Conservation (phyloP, 2,797 vertebrate genomes). For the Myotis planiceps region DNA sequence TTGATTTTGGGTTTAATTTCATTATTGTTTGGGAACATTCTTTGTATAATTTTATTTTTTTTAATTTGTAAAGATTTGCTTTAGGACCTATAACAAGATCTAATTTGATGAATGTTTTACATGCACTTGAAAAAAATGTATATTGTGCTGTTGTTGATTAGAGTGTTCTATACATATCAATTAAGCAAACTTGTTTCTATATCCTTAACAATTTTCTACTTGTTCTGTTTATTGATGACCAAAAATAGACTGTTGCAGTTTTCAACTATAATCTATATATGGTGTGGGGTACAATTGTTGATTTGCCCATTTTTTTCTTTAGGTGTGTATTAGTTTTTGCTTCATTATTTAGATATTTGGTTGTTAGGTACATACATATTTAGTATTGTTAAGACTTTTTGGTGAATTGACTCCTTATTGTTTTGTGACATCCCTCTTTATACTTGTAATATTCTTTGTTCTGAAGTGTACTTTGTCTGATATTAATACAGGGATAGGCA, state of each 20-base stretch:
- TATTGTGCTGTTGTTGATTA: background rate
- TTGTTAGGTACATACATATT: background rate
- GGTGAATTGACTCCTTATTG: background rate
- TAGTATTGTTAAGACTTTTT: background rate
- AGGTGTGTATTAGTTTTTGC: background rate
- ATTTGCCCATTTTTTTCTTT: background rate
- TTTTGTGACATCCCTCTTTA: background rate
- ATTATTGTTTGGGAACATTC: conserved; percentile 34
- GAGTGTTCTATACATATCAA: background rate
- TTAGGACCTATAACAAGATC: background rate
- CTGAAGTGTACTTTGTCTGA: background rate
- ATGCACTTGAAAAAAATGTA: background rate
- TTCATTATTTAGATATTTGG: background rate
- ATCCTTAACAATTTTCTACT: background rate
- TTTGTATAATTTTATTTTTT: conserved; percentile 33
- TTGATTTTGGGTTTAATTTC: conserved; percentile 9
- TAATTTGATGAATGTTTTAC: conserved; percentile 32
- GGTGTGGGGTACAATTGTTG: background rate
- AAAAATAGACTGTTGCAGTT: background rate
- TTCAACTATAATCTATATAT: background rate
- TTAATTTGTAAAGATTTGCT: conserved; percentile 31
- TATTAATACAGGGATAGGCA: background rate
- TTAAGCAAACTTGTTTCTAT: conserved; percentile 14
- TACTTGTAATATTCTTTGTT: background rate
- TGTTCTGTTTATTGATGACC: background rate